phyloP scores from a whole-genome alignment of 2,113 vertebrate genomes.

The Emydocephalus ijimae region DNA sequence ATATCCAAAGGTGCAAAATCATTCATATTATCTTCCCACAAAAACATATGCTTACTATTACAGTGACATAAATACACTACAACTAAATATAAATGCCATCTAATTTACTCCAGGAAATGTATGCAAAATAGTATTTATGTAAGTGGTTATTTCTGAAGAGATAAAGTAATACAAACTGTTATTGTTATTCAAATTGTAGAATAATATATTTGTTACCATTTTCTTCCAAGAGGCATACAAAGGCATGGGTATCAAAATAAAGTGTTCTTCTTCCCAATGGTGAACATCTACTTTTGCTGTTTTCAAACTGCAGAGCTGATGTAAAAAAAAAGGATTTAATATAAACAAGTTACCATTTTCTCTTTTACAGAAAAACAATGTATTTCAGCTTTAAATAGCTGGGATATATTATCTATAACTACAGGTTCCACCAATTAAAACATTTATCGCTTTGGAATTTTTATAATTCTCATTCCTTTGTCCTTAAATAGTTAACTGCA shows the following conservation, averaged over 20 bases:
- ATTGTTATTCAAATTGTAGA: not conserved
- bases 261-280: constrained; percentile 70
- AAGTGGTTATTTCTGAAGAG: not conserved
- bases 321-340: constrained; percentile 38
- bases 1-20: not conserved
- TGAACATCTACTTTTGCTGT: constrained; percentile 59
- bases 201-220: constrained; percentile 72
- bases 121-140: not conserved
- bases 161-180: not conserved
- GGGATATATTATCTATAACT: not conserved
- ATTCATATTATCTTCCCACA: not conserved
- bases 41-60: not conserved
- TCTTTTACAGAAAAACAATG: not conserved
- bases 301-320: constrained; percentile 64
- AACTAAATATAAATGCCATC: not conserved
- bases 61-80: not conserved
- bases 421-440: not conserved
- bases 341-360: not conserved
- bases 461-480: not conserved
- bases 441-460: not conserved
- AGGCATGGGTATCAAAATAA: constrained; percentile 89
- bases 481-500: not conserved
- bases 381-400: not conserved
- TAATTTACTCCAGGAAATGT: not conserved
- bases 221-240: constrained; percentile 86